These are phyloP conservation scores for Coleophora flavipennella DNA, from an alignment of 2,888 invertebrate species.

Conservation along the genomic window DNA sequence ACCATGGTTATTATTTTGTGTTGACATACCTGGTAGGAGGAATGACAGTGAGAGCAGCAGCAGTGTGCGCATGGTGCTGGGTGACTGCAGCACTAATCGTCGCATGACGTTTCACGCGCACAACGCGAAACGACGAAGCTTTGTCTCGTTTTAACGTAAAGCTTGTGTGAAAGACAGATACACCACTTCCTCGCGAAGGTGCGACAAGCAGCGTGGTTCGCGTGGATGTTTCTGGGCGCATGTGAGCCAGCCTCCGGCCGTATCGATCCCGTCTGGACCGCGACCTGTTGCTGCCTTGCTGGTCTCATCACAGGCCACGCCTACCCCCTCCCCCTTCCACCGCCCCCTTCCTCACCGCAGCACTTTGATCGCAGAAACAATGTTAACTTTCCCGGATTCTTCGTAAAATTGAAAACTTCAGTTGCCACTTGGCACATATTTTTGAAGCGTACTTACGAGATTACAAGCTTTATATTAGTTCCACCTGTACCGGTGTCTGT, in stretches of 20 bases:
- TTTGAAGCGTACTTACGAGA: not conserved
- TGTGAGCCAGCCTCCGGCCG: constrained; percentile 59
- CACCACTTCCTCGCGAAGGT: too few relatives aligned
- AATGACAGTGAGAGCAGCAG: constrained; percentile 52
- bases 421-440: constrained; percentile 1
- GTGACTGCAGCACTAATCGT: constrained; percentile 22
- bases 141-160: too few relatives aligned
- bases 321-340: constrained; percentile 19
- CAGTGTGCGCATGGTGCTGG: constrained; percentile 56
- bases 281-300: constrained; percentile 58
- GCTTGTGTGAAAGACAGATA: too few relatives aligned
- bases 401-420: constrained; percentile 54
- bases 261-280: constrained; percentile 53
- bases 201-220: too few relatives aligned
- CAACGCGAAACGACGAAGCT: too few relatives aligned
- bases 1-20: constrained; percentile 16
- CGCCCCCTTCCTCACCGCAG: constrained; percentile 28
- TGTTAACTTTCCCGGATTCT: constrained; percentile 59
- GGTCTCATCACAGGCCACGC: constrained; percentile 14
- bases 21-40: constrained; percentile 54
- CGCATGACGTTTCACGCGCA: too few relatives aligned
- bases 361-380: constrained; percentile 58
- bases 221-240: constrained; percentile 31
- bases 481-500: too few relatives aligned
- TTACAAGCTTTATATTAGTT: not conserved